Percentiles rank a stretch among this genome's conserved stretches.
These are phyloP conservation scores for Hippoglossus stenolepis DNA, from an alignment of 2,113 vertebrate genomes.

Conservation along the genomic window DNA sequence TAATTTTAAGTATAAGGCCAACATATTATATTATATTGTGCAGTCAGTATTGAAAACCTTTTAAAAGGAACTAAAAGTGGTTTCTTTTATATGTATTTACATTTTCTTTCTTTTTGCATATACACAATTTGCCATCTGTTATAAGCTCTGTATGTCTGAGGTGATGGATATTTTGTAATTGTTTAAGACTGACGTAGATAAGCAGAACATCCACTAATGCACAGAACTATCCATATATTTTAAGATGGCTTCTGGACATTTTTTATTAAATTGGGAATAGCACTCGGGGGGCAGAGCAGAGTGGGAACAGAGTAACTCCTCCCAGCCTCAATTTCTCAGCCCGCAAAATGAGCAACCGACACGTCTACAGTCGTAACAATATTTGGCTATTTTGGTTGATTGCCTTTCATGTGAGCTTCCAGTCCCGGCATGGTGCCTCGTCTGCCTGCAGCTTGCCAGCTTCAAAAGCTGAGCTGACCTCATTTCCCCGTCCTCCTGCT, in stretches of 20 bases:
- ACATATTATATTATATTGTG: neutral
- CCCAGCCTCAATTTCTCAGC: conserved; percentile 39
- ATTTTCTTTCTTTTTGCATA: neutral
- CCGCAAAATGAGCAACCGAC: conserved; percentile 36
- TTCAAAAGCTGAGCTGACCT: conserved; percentile 78
- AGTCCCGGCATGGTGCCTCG: conserved; percentile 65
- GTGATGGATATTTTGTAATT: conserved; percentile 7
- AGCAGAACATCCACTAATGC: neutral
- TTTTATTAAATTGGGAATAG: conserved; percentile 3
- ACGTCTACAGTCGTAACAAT: conserved; percentile 45
- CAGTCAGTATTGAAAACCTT: too few relatives aligned
- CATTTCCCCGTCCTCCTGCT: conserved; percentile 72
- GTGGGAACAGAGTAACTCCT: conserved; percentile 27
- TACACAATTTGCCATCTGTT: conserved; percentile 13
- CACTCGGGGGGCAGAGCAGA: conserved; percentile 4
- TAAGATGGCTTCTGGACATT: neutral
- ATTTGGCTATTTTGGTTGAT: conserved; percentile 68
- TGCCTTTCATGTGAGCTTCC: conserved; percentile 71
- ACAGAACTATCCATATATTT: neutral
- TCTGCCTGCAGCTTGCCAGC: conserved; percentile 71
- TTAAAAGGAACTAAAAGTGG: neutral
- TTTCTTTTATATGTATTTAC: neutral
- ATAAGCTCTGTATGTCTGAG: neutral
- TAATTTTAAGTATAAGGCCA: too few relatives aligned
- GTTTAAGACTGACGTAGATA: neutral